Evolutionary conservation across 2,888 invertebrate genomes (phyloP).

Genomic region (Rhodophaea formosa): DNA sequence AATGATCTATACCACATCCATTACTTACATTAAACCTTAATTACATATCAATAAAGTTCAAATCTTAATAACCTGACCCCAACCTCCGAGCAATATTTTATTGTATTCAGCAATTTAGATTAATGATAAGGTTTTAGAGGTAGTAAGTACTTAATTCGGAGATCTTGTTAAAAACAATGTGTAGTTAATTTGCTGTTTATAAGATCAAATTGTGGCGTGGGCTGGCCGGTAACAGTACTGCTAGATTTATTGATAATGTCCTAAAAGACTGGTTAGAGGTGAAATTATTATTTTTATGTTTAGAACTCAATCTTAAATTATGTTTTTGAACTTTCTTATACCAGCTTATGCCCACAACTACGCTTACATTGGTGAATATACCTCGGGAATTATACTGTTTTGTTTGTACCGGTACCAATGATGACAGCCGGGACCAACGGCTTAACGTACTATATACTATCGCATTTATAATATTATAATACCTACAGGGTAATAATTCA

Average conservation of each 20-base stretch:
- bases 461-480: too few species aligned
- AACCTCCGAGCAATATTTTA: conserved; percentile 72
- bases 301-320: neutral
- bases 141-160: conserved; percentile 79
- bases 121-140: conserved; percentile 77
- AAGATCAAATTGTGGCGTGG: conserved; percentile 64
- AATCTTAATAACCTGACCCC: conserved; percentile 41
- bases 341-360: too few species aligned
- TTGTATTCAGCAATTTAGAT: conserved; percentile 81
- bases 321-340: too few species aligned
- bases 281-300: neutral
- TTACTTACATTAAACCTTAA: conserved; percentile 57
- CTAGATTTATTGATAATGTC: conserved; percentile 38
- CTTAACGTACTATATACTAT: too few species aligned
- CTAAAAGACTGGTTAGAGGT: neutral
- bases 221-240: conserved; percentile 35
- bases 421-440: too few species aligned
- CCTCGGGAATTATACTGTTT: too few species aligned
- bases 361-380: too few species aligned
- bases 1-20: conserved; percentile 72
- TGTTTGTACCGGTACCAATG: too few species aligned
- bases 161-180: conserved; percentile 71
- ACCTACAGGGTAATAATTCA: too few species aligned
- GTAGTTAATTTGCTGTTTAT: conserved; percentile 63
- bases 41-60: conserved; percentile 43